Percentiles rank a stretch among this genome's conserved stretches.
Conservation (phyloP, 2,113 vertebrate species). For the Vombatus ursinus region DNA sequence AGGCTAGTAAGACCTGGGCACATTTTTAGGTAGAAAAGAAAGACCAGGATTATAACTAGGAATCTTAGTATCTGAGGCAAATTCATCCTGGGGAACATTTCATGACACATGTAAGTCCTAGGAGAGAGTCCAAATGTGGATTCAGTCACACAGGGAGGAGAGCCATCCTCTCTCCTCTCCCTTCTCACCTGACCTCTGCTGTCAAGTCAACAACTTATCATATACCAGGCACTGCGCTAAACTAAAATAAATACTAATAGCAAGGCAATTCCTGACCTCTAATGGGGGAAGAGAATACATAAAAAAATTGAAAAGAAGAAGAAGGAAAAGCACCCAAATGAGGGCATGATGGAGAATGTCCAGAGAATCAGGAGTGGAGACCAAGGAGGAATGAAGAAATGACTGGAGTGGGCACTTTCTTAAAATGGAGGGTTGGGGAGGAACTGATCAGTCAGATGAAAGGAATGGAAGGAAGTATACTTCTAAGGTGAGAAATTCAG, state of each 20-base stretch:
- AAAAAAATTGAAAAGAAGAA: not conserved
- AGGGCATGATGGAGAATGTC: not conserved
- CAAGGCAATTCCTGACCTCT: not conserved
- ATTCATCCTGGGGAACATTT: not conserved
- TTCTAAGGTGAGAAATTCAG: not conserved
- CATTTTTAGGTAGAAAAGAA: not conserved
- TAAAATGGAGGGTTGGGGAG: not conserved
- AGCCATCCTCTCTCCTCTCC: not conserved
- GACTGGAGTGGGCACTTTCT: not conserved
- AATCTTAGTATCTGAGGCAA: not conserved
- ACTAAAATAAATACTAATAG: not conserved
- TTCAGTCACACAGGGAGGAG: not conserved
- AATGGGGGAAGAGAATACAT: not conserved
- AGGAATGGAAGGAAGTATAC: not conserved
- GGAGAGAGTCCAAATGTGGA: not conserved
- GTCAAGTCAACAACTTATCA: not conserved
- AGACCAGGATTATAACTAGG: not conserved
- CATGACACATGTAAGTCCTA: not conserved
- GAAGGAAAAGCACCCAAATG: not conserved
- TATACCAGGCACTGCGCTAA: not conserved
- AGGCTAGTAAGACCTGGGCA: not conserved
- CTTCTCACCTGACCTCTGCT: not conserved
- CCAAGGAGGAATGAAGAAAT: not conserved
- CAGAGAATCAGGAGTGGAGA: not conserved
- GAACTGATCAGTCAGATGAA: not conserved